These are phyloP conservation scores for Clarias batrachus DNA, from an alignment of 2,113 vertebrate genomes.

Conservation along the genomic window DNA sequence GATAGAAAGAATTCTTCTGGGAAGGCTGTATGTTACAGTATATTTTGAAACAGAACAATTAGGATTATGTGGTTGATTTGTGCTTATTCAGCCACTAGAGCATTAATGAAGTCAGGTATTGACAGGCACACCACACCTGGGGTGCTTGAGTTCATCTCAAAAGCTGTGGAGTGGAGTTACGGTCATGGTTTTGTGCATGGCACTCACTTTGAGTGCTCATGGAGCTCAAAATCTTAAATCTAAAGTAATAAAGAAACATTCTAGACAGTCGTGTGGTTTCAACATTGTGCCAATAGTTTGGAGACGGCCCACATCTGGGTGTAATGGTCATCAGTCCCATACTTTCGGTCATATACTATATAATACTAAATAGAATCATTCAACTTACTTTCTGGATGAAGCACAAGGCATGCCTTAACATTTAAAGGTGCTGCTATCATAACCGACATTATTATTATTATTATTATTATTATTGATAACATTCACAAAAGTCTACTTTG, in stretches of 20 bases:
- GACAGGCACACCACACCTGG: background rate
- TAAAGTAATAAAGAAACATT: background rate
- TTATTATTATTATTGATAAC: background rate
- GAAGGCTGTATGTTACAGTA: background rate
- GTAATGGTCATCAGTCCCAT: background rate
- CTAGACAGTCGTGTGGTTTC: background rate
- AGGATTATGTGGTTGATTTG: background rate
- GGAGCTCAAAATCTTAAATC: background rate
- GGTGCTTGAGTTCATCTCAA: background rate
- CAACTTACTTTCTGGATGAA: slow-evolving; percentile 15
- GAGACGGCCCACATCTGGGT: background rate
- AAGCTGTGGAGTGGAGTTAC: background rate
- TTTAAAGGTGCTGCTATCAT: background rate
- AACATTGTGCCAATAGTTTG: background rate
- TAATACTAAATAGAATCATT: background rate
- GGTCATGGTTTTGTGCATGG: too few species aligned
- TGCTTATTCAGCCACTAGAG: background rate
- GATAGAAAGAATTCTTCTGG: background rate
- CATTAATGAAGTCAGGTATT: background rate
- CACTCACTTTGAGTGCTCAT: too few species aligned
- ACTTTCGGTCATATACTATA: background rate
- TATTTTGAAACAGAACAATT: background rate
- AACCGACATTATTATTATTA: background rate
- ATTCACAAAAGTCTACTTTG: background rate
- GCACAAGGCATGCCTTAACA: background rate